Base-by-base conservation (phyloP, 2,888 invertebrate species). In the Disparrhopalites patrizii region DNA sequence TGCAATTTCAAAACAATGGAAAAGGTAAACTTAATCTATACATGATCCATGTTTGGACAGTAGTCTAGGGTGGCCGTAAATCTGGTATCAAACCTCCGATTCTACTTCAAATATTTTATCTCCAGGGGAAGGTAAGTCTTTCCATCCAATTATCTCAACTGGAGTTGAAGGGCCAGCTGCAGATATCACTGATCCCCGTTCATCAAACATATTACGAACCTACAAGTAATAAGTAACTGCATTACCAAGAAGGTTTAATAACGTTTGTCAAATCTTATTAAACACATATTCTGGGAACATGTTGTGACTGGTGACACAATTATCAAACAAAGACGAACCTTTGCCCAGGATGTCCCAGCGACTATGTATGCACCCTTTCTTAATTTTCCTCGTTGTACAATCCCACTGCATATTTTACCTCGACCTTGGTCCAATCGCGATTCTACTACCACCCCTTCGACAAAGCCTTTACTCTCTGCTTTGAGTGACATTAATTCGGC, bases 391-490 rank as follows among this genome's bases (percentile, higher is more conserved):
- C 93, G 83, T 75, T 91, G 89, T 1, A 97, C 86, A 55, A 96
- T 81, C 36, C 60, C 64, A 61, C 61, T 68, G 15, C 61, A 60
- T 23, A 58, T 28, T 38, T 66, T 68, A 84, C 91, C 91, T 77
- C 87, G 82, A 38, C 84, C 81, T 1, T 82, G 78, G 78, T 91
- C 86, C 0, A 85, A 81, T 70, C 85, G 86, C 0, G 95, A 89
- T 80, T 99, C 99, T 0, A 99, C 84, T 0, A 98, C 87, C 15
- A 90, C 86, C 0, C 91, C 98, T 80, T 98, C 96, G 0, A 91
- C 91, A 1, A 85, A 81, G 0, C 97, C 96, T 0, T 82, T 84
- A 0, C 88, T 87, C 79, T 96, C 94, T 0, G 90, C 90, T 75
- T 85, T 86, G 18, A 97, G 80, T n/a, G 90, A 87, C 86, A 95